phyloP scores from a whole-genome alignment of 2,888 invertebrate species.

The Thysanoteuthis rhombus region DNA sequence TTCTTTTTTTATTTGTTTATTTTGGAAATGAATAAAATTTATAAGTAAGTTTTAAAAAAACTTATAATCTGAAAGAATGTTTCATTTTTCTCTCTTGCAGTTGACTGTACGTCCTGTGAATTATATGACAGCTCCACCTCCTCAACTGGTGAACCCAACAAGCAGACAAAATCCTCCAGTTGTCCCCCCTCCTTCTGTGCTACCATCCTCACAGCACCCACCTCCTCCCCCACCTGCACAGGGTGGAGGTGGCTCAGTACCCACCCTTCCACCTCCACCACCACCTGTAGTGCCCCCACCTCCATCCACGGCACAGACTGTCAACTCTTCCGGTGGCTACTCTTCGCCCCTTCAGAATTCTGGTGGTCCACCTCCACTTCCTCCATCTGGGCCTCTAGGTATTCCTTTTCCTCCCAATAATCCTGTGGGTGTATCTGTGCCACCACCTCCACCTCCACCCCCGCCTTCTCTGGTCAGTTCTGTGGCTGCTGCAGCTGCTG shows the following conservation, averaged over 20 bases:
- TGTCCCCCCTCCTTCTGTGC: neutral
- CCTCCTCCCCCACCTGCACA: constrained; percentile 20
- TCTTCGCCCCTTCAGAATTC: neutral
- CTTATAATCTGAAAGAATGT: neutral
- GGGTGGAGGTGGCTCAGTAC: neutral
- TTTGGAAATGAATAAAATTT: too few species aligned
- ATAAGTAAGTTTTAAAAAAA: too few species aligned
- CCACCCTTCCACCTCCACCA: neutral
- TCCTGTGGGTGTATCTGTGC: constrained; percentile 16
- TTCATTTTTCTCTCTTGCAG: neutral
- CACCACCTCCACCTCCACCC: neutral
- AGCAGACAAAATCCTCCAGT: neutral
- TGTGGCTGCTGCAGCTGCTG: constrained; percentile 13
- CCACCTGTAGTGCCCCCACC: neutral
- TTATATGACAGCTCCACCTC: constrained; percentile 2
- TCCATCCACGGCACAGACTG: neutral
- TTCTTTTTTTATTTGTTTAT: too few species aligned
- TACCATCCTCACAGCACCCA: neutral
- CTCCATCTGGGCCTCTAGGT: neutral
- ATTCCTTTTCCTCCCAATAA: constrained; percentile 19
- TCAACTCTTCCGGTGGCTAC: neutral
- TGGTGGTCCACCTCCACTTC: neutral
- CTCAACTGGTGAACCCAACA: neutral
- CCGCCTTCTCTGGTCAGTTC: neutral
- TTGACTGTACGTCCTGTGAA: constrained; percentile 18